Percentiles rank a stretch among this genome's conserved stretches.
phyloP scores from a whole-genome alignment of 2,113 vertebrate genomes.

The Corythornis vintsioides region DNA sequence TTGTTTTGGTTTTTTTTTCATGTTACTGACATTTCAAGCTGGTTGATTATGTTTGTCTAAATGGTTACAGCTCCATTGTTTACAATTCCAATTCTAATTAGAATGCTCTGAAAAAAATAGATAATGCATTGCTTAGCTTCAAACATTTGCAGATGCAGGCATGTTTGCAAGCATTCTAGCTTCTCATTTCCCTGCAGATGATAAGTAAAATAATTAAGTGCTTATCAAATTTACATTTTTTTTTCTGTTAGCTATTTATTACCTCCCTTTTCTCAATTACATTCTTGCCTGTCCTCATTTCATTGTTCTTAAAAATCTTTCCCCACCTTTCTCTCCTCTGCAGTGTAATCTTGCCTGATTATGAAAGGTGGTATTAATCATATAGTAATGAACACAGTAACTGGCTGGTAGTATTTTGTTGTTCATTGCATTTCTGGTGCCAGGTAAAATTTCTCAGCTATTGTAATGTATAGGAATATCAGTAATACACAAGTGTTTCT shows the following conservation, averaged over 20 bases:
- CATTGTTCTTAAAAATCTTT: neutral
- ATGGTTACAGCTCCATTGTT: neutral
- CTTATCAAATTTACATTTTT: neutral
- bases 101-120: neutral
- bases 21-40: neutral
- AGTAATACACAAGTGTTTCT: neutral
- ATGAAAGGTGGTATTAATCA: neutral
- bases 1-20: neutral
- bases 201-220: slow-evolving; percentile 16
- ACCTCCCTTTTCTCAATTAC: neutral
- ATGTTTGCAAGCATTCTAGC: neutral
- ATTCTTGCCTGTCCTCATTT: neutral
- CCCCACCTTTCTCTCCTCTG: neutral
- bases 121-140: neutral
- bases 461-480: neutral
- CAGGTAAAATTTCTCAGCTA: neutral
- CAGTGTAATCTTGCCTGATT: neutral
- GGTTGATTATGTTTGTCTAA: neutral
- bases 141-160: neutral
- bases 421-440: neutral
- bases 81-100: neutral
- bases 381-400: neutral
- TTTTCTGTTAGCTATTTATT: neutral
- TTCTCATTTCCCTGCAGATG: neutral
- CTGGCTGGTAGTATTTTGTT: neutral